phyloP scores from a whole-genome alignment of 1,140 invertebrate genomes.

The Acromyrmex charruanus region DNA sequence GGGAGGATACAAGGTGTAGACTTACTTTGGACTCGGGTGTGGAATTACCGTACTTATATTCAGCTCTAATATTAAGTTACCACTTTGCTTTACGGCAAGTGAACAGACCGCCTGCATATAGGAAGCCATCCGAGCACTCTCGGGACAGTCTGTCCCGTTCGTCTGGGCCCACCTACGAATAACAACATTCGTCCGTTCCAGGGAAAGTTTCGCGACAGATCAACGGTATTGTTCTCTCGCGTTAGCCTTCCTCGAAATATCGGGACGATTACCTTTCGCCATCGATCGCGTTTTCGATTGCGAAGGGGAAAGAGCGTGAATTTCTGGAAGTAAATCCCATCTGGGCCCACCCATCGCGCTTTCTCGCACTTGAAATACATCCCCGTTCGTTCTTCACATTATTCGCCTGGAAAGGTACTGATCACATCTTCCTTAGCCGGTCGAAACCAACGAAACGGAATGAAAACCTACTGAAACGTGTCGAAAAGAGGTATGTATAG shows the following conservation, averaged over 20 bases:
- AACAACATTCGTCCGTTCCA: conserved; percentile 56
- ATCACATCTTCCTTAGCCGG: not conserved
- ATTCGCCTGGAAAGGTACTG: not conserved
- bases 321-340: not conserved
- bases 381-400: not conserved
- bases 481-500: conserved; percentile 13
- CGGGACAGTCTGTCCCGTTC: conserved; percentile 83
- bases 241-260: conserved; percentile 12
- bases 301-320: not conserved
- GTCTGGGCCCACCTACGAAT: conserved; percentile 81
- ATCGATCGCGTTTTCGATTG: not conserved
- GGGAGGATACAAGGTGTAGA: conserved; percentile 81
- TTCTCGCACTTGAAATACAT: not conserved
- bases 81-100: conserved; percentile 87
- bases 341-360: not conserved
- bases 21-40: conserved; percentile 86
- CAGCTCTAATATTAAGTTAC: conserved; percentile 87
- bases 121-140: conserved; percentile 85
- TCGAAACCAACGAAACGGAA: not conserved
- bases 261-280: not conserved
- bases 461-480: not conserved
- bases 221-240: not conserved
- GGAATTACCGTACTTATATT: conserved; percentile 87
- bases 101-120: conserved; percentile 87
- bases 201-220: not conserved